Evolutionary conservation across 2,888 invertebrate genomes (phyloP), one percentile per base, ranked within the genome.

Genomic region (Lacanobia wlatinum): DNA sequence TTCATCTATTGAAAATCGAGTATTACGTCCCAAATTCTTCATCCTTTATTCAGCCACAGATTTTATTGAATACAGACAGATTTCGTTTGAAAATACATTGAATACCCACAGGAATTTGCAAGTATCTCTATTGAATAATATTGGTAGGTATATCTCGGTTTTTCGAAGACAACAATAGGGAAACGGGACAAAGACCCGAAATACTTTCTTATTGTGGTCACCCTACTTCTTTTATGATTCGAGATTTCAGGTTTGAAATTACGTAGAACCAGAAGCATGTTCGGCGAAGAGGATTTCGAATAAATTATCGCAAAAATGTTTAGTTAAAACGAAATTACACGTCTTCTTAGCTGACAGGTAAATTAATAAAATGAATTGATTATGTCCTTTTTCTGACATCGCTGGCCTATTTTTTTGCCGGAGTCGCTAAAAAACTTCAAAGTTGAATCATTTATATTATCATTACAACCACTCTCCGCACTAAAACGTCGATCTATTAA

Each of bases 171-270:
- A 72, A 82, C 84, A 84, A 84, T 71, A 72, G 73, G 23, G 21
- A 34, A 55, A 62, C 48, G 46, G 84, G 82, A 84, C 79, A 80
- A 80, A 78, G 74, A 64, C 78, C 71, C 69, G 16, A 64, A 79
- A 73, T 79, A 74, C 64, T 65, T 79, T 81, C 76, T 77, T 84
- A 85, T 85, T 87, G 87, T 87, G 62, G 52, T 65, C 74, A 63
- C 59, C 50, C 53, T 28, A 65, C 34, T 73, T 52, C 65, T 71
- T 82, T 77, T 71, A 63, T 73, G 16, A 79, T 71, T 55, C 2
- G 53, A 70, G 53, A 70, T 76, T 70, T 58, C 40, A 46, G 55
- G 55, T 68, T 68, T 58, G 55, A 50, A 81, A 66, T 76, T 63
- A 43, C 34, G 60, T 4, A 28, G 8, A 0, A 28, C 2, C 4